Conservation (phyloP, 2,797 vertebrate species). For the Brachymystax lenok region DNA sequence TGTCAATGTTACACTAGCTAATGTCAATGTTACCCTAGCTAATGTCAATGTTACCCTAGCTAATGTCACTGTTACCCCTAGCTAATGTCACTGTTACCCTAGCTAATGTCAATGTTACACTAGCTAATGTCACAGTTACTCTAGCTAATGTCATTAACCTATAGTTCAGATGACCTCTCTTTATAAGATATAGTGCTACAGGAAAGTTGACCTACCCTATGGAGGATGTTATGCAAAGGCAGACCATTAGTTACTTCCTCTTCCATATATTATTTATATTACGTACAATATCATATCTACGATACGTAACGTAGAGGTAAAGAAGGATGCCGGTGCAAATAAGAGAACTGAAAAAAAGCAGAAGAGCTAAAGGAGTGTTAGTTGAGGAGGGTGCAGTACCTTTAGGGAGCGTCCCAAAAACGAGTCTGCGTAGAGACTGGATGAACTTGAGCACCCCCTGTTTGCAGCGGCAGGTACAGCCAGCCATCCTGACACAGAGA, state of each 20-base stretch:
- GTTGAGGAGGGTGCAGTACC: constrained; percentile 61
- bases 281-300: not conserved
- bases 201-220: not conserved
- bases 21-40: no score
- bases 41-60: no score
- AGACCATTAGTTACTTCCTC: not conserved
- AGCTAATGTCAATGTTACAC: no score
- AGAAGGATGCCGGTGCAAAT: no score
- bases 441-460: constrained; percentile 78
- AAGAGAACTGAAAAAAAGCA: not conserved
- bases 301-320: not conserved
- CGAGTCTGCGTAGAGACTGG: constrained; percentile 76
- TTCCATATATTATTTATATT: not conserved
- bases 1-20: no score
- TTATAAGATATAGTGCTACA: not conserved
- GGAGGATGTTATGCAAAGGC: not conserved
- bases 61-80: no score
- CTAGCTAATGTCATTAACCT: not conserved
- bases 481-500: constrained; percentile 68
- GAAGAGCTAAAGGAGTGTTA: not conserved
- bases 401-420: constrained; percentile 79
- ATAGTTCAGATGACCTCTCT: not conserved
- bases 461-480: constrained; percentile 76
- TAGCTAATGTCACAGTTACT: no score
- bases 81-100: no score